A percentile compares a stretch with the other conserved stretches of the same genome.
These are phyloP conservation scores for Aeoliscus strigatus DNA, from an alignment of 2,797 vertebrate species.

Conservation along the genomic window DNA sequence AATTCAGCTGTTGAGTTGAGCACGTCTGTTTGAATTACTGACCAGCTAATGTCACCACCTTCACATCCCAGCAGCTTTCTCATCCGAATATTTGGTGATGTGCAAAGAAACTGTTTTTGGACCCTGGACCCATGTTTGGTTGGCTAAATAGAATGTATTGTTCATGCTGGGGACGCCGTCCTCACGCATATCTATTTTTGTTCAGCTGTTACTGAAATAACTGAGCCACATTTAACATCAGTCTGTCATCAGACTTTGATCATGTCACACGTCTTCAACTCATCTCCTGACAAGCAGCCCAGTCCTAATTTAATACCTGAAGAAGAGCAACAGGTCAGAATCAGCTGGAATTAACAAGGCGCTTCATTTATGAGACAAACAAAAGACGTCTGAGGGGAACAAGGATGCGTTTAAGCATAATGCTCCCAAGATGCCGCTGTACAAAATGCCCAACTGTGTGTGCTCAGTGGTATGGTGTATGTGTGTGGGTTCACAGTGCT, in stretches of 20 bases:
- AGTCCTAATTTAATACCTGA: too few species aligned
- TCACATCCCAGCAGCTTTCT: not conserved
- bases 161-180: constrained; percentile 52
- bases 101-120: constrained; percentile 29
- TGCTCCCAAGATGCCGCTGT: constrained; percentile 2
- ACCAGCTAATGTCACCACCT: not conserved
- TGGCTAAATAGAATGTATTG: constrained; percentile 52
- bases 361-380: too few species aligned
- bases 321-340: too few species aligned
- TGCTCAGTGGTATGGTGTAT: constrained; percentile 4
- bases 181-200: constrained; percentile 44
- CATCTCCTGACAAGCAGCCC: too few species aligned
- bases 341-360: too few species aligned
- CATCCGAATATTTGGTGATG: not conserved
- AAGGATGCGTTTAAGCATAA: constrained; percentile 4
- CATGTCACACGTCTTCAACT: too few species aligned
- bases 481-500: constrained; percentile 19
- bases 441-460: constrained; percentile 16
- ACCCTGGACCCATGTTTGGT: constrained; percentile 35
- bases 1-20: not conserved
- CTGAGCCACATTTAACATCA: too few species aligned
- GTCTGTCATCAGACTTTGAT: too few species aligned
- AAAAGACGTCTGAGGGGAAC: too few species aligned
- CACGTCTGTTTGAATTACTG: constrained; percentile 4
- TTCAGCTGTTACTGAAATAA: not conserved